Evolutionary conservation across 1,140 invertebrate genomes (phyloP), one percentile per base, ranked within the genome.

Genomic region (Oncopeltus fasciatus): DNA sequence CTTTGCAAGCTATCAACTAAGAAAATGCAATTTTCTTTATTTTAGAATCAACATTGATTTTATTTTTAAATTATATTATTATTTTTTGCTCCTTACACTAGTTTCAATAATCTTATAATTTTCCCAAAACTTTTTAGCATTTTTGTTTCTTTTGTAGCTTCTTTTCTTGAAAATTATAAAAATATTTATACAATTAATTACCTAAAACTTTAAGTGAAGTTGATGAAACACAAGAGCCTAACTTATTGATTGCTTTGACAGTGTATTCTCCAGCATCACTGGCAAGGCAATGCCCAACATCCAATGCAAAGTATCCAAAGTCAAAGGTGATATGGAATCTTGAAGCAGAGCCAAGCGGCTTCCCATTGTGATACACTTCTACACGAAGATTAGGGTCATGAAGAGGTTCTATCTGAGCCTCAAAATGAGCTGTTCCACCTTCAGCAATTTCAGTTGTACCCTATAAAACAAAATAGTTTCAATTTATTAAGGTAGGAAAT

Each of bases 221-320:
- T 1, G 85, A 81, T 0, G 89, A 91, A 26, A 83, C 83, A 63
- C 88, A 90, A 71, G 93, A 86, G 43, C 92, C 92, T 28, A 92
- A 75, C 64, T 85, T 84, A 72, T 96, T 96, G 21, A 88, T 85
- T 12, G 90, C 91, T 68, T 86, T 85, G 4, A 92, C 89, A 0
- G 88, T 90, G 72, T 96, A 96, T 75, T 91, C 85, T 49, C 96
- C 96, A 62, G 87, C 88, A 76, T 99, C 95, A 77, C 94, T 92
- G 3, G 91, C 84, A 53, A 95, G 86, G 57, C 87, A 82, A 66
- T 95, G 88, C 56, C 81, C 81, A 69, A 97, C 92, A 73, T 96
- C 92, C 65, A 97, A 76, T 44, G 92, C 89, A 57, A 94, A 87
- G 67, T 95, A 96, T 68, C 93, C 93, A 77, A 97, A 97, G 74